These are phyloP conservation scores for Psittacula derbiana DNA, from an alignment of 2,797 vertebrate genomes.

Conservation along the genomic window DNA sequence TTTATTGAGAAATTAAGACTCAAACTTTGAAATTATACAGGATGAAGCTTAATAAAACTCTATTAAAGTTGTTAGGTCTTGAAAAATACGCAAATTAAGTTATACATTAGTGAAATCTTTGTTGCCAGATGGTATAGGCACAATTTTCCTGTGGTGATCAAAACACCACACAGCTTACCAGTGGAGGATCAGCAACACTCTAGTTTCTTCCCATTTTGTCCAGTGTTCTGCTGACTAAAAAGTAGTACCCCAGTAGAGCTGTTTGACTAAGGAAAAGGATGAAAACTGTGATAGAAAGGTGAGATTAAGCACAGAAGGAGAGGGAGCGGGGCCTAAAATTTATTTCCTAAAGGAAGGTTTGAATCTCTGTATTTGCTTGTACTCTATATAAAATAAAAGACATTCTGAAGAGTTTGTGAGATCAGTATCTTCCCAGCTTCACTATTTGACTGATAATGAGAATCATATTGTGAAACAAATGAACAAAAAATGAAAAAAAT, in stretches of 20 bases:
- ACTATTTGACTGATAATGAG: not conserved
- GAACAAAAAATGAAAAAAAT: not conserved
- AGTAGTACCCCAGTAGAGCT: fast-evolving
- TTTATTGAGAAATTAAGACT: not conserved
- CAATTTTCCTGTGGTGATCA: not conserved
- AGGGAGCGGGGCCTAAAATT: not conserved
- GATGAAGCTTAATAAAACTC: not conserved
- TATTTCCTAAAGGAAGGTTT: not conserved
- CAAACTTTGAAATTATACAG: not conserved
- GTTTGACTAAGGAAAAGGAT: not conserved
- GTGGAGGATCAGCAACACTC: not conserved
- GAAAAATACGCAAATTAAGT: not conserved
- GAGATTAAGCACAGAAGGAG: not conserved
- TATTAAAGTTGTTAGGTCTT: not conserved
- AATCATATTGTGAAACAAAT: not conserved
- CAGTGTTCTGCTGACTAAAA: not conserved
- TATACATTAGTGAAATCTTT: not conserved
- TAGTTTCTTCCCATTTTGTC: not conserved
- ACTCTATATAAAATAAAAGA: not conserved
- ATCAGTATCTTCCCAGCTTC: not conserved
- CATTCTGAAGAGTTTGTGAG: not conserved
- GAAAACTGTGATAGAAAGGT: not conserved
- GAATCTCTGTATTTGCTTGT: not conserved
- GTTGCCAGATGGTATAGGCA: not conserved
- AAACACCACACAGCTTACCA: not conserved